Evolutionary conservation across 2,888 invertebrate genomes (phyloP).

Genomic region (Gari tellinella): DNA sequence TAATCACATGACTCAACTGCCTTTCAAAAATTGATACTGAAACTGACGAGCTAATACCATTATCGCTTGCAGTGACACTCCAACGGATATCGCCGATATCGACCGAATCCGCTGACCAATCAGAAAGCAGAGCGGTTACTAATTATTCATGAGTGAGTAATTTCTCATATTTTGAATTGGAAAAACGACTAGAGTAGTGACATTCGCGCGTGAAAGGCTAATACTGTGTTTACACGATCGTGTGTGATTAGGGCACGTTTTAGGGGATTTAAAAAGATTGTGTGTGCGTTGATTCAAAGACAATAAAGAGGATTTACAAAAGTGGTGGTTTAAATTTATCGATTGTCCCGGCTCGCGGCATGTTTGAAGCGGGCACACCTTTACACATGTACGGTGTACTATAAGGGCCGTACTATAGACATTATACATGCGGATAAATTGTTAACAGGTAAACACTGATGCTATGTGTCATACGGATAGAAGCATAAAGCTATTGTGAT

Average conservation of each 20-base stretch:
- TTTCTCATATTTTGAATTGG: conserved; percentile 37
- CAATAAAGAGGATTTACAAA: no score
- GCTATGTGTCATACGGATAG: background rate
- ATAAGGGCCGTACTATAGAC: no score
- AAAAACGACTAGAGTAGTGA: no score
- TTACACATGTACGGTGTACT: no score
- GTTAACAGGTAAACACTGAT: background rate
- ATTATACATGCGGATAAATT: no score
- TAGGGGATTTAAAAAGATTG: background rate
- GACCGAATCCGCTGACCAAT: conserved; percentile 51
- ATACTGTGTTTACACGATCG: background rate
- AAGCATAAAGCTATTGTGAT: no score
- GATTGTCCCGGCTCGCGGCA: no score
- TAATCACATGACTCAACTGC: conserved; percentile 45
- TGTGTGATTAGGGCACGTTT: background rate
- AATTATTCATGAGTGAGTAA: conserved; percentile 55
- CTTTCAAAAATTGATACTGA: conserved; percentile 38
- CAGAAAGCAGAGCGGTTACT: conserved; percentile 28
- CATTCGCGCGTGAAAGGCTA: no score
- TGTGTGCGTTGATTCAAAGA: background rate
- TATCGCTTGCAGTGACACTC: conserved; percentile 2
- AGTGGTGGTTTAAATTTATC: no score
- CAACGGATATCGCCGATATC: conserved; percentile 36
- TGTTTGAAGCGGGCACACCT: no score
- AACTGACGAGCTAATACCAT: conserved; percentile 1